phyloP scores from a whole-genome alignment of 1,140 invertebrate species.

The Bombus sylvicola region DNA sequence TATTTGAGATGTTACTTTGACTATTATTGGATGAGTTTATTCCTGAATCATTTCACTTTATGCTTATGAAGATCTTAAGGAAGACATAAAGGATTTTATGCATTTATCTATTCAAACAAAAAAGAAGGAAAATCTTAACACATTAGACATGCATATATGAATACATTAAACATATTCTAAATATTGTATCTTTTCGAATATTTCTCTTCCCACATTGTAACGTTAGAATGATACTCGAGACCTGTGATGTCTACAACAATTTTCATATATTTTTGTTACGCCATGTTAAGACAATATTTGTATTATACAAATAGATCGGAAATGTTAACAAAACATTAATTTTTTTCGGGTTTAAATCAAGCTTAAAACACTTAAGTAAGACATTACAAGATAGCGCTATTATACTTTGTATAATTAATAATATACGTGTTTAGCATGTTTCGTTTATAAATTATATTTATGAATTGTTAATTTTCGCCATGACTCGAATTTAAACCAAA shows the following conservation, averaged over 20 bases:
- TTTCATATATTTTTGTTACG: slow-evolving; percentile 43
- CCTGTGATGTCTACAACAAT: slow-evolving; percentile 36
- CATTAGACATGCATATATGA: not conserved
- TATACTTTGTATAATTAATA: not conserved
- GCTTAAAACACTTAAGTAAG: not conserved
- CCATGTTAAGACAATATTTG: not conserved
- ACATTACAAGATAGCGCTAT: not conserved
- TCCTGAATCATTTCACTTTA: not conserved
- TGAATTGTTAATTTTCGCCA: not conserved
- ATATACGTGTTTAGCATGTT: not conserved
- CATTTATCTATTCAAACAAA: not conserved
- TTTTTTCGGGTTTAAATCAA: not conserved
- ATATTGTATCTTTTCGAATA: not conserved
- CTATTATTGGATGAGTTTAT: not conserved
- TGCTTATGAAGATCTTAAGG: not conserved
- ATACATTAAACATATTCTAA: not conserved
- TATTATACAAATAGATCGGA: not conserved
- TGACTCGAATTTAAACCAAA: not conserved
- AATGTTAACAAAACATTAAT: not conserved
- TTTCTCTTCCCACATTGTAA: not conserved
- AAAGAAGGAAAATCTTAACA: not conserved
- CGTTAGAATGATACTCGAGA: slow-evolving; percentile 6
- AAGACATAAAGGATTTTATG: not conserved
- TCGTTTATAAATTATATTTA: not conserved
- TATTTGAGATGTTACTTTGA: not conserved